These are phyloP conservation scores for Thaumetopoea pityocampa DNA, from an alignment of 1,140 invertebrate genomes.

Conservation along the genomic window DNA sequence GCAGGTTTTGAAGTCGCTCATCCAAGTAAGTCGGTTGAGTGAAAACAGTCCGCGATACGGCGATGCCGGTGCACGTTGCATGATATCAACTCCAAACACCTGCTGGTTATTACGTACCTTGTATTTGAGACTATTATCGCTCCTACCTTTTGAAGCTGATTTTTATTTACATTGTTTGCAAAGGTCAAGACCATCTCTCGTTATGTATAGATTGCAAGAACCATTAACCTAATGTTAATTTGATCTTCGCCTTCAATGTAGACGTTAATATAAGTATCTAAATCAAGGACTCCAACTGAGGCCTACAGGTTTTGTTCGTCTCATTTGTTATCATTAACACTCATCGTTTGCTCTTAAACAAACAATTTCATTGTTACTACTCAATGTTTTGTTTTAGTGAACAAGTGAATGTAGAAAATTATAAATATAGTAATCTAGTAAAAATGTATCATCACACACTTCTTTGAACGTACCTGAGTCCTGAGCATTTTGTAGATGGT, in stretches of 20 bases:
- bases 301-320: constrained; percentile 19
- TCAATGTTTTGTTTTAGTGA: constrained; percentile 48
- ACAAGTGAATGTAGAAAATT: constrained; percentile 20
- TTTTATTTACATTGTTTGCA: constrained; percentile 38
- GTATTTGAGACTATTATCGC: constrained; percentile 32
- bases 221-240: constrained; percentile 17
- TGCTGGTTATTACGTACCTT: constrained; percentile 38
- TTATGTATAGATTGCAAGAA: constrained; percentile 20
- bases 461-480: constrained; percentile 75
- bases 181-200: constrained; percentile 44
- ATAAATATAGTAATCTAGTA: too few species aligned
- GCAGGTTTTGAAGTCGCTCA: constrained; percentile 45
- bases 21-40: constrained; percentile 41
- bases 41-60: constrained; percentile 46
- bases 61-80: constrained; percentile 40
- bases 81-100: constrained; percentile 48
- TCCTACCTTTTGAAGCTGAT: constrained; percentile 28
- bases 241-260: constrained; percentile 24
- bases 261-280: constrained; percentile 20
- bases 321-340: constrained; percentile 56
- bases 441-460: too few species aligned
- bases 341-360: constrained; percentile 44
- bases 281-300: constrained; percentile 28
- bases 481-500: constrained; percentile 77
- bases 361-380: constrained; percentile 47